A percentile compares a stretch with the other conserved stretches of the same genome.
These are phyloP conservation scores for Sander vitreus DNA, from an alignment of 2,113 vertebrate species.

Conservation along the genomic window DNA sequence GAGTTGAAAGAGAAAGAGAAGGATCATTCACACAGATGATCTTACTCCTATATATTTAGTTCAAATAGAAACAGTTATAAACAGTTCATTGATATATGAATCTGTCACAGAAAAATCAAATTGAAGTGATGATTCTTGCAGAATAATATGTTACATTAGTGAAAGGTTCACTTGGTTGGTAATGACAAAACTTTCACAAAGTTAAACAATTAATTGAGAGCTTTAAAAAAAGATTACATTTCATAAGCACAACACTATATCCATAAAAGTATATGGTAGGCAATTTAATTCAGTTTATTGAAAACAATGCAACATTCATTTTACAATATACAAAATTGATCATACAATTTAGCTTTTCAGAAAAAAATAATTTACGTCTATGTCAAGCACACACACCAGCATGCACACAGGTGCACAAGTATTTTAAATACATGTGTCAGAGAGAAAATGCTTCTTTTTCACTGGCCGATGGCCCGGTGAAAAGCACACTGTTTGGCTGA, in stretches of 20 bases:
- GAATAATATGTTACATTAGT: too few relatives aligned
- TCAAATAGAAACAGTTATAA: too few relatives aligned
- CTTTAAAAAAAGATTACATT: neutral
- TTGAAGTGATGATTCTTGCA: too few relatives aligned
- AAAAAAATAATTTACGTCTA: neutral
- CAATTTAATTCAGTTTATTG: neutral
- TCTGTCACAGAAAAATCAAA: neutral
- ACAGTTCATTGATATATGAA: neutral
- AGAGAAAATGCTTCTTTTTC: conserved; percentile 40
- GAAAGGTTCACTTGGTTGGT: too few relatives aligned
- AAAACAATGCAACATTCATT: conserved; percentile 1
- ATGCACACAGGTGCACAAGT: conserved; percentile 20
- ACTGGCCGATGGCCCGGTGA: conserved; percentile 34
- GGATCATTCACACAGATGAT: neutral
- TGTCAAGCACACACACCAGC: conserved; percentile 4
- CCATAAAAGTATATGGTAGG: neutral
- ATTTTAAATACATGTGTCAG: conserved; percentile 32
- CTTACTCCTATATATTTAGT: too few relatives aligned
- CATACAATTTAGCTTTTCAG: neutral
- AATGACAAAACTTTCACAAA: neutral
- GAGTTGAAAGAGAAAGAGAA: neutral
- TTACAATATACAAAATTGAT: neutral
- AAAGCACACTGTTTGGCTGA: conserved; percentile 59
- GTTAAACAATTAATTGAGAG: neutral
- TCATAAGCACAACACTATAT: neutral